phyloP scores from a whole-genome alignment of 1,140 invertebrate species.

The Chrysoperla carnea region DNA sequence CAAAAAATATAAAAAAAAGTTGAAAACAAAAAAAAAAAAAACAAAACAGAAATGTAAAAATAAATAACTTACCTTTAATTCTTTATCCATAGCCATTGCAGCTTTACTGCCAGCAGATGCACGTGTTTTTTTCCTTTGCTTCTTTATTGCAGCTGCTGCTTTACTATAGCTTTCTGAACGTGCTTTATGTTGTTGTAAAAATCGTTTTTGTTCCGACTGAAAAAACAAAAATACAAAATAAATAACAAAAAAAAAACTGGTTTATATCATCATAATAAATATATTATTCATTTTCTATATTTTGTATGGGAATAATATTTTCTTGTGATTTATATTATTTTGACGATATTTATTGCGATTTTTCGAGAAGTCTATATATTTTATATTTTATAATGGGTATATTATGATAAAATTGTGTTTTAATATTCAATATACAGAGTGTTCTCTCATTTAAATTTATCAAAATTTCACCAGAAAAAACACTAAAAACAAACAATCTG shows the following conservation, averaged over 20 bases:
- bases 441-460: too few relatives aligned
- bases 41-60: not conserved
- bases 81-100: conserved; percentile 67
- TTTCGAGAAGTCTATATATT: too few relatives aligned
- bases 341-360: too few relatives aligned
- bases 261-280: not conserved
- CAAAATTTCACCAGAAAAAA: too few relatives aligned
- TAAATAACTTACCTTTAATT: conserved; percentile 53
- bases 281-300: too few relatives aligned
- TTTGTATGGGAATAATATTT: too few relatives aligned
- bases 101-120: conserved; percentile 46
- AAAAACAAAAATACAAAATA: conserved; percentile 13
- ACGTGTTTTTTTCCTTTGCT: conserved; percentile 70
- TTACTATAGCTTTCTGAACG: conserved; percentile 76
- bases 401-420: too few relatives aligned
- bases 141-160: conserved; percentile 75
- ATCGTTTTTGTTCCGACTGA: conserved; percentile 78
- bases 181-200: conserved; percentile 75
- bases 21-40: not conserved
- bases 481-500: too few relatives aligned
- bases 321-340: too few relatives aligned
- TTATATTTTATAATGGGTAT: too few relatives aligned
- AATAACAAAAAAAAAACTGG: not conserved
- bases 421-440: too few relatives aligned
- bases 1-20: not conserved